A percentile compares a stretch with the other conserved stretches of the same genome.
These are phyloP conservation scores for Onychostruthus taczanowskii DNA, from an alignment of 2,113 vertebrate genomes.

Conservation along the genomic window DNA sequence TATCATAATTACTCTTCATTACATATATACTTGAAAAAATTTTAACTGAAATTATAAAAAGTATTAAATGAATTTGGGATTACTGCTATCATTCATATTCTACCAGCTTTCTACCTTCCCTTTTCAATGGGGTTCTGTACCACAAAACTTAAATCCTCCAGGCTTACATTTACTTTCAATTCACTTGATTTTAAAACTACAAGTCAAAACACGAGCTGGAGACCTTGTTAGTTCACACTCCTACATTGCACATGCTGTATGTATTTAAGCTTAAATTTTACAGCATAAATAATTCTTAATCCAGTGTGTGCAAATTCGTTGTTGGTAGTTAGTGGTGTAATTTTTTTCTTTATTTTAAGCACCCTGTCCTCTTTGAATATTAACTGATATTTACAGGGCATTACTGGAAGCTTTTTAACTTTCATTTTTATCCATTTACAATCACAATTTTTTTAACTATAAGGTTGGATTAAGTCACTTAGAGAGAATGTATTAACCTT, in stretches of 20 bases:
- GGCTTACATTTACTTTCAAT: not conserved
- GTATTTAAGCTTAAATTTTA: not conserved
- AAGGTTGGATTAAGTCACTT: constrained; percentile 23
- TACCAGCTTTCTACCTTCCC: not conserved
- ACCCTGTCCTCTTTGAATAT: not conserved
- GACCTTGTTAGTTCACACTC: not conserved
- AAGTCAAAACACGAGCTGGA: not conserved
- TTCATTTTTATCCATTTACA: constrained; percentile 17
- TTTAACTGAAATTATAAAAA: not conserved
- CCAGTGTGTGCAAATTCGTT: not conserved
- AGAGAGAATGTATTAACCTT: constrained; percentile 42
- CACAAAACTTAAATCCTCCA: not conserved
- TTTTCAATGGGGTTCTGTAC: not conserved
- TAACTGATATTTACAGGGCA: not conserved
- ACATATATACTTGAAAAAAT: not conserved
- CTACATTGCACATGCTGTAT: not conserved
- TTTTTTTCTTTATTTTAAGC: not conserved
- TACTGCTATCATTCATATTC: not conserved
- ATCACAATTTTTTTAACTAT: not conserved
- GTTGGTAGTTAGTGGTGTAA: not conserved
- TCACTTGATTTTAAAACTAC: not conserved
- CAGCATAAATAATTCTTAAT: not conserved
- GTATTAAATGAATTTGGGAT: not conserved
- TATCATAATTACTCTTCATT: not conserved
- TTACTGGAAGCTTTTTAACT: not conserved